Evolutionary conservation across 2,888 invertebrate species (phyloP).

Genomic region (Lasioglossum marginatum): DNA sequence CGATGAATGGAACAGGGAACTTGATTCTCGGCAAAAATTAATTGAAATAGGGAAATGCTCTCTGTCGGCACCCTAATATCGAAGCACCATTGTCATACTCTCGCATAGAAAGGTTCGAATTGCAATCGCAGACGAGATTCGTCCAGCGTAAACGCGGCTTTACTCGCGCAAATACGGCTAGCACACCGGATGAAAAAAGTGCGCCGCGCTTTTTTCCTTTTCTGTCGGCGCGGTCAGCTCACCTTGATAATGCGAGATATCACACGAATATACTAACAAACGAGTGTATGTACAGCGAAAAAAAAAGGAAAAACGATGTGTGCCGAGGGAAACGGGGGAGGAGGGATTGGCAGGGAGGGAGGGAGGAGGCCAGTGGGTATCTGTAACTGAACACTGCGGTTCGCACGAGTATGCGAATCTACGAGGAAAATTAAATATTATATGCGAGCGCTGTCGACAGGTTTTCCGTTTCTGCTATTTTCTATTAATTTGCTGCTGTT

Average conservation of each 20-base stretch:
- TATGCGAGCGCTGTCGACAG: neutral
- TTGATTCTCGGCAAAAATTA: neutral
- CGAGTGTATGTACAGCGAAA: constrained; percentile 36
- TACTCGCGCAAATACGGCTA: constrained; percentile 32
- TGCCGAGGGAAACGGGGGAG: constrained; percentile 19
- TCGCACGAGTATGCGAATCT: constrained; percentile 36
- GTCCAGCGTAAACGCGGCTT: constrained; percentile 45
- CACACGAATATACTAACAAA: constrained; percentile 66
- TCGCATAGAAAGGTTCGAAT: neutral
- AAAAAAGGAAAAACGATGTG: constrained; percentile 37
- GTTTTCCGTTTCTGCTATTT: neutral
- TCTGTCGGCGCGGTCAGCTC: constrained; percentile 65
- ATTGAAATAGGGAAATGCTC: neutral
- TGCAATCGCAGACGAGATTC: constrained; percentile 1
- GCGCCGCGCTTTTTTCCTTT: constrained; percentile 47
- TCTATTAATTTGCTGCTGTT: neutral
- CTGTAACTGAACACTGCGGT: constrained; percentile 69
- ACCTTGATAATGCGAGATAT: constrained; percentile 77
- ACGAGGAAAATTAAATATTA: constrained; percentile 52
- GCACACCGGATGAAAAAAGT: constrained; percentile 65
- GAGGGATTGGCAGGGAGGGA: constrained; percentile 13
- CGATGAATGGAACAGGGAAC: neutral
- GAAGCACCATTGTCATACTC: neutral
- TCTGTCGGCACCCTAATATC: neutral
- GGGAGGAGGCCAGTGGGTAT: constrained; percentile 64